A percentile compares a stretch with the other conserved stretches of the same genome.
These are phyloP conservation scores for Eretmochelys imbricata DNA, from an alignment of 2,113 vertebrate species.

Conservation along the genomic window DNA sequence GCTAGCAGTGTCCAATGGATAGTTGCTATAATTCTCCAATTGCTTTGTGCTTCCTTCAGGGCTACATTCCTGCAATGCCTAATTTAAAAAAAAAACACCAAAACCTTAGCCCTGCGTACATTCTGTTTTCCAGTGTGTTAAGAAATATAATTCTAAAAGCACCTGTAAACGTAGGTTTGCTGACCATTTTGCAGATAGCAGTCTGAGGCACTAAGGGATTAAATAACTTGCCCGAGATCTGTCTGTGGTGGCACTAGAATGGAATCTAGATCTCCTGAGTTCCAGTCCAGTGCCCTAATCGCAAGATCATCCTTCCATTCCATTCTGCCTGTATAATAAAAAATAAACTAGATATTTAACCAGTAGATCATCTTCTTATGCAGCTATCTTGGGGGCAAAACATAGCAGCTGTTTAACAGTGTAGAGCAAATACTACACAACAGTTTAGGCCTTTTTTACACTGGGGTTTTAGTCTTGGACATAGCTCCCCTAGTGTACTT, in stretches of 20 bases:
- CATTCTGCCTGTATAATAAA: accelerated
- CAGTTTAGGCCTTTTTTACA: background rate
- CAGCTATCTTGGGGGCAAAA: background rate
- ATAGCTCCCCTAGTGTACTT: background rate
- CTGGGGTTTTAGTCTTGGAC: background rate
- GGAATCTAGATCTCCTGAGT: background rate
- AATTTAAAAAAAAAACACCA: background rate
- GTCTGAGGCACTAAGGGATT: background rate
- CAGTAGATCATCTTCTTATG: background rate
- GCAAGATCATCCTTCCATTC: background rate
- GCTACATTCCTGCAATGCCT: background rate
- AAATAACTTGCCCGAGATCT: background rate
- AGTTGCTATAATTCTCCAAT: background rate
- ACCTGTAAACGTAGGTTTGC: too few species aligned
- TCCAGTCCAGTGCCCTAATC: background rate
- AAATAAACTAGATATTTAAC: background rate
- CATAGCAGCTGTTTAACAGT: background rate
- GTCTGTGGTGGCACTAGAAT: background rate
- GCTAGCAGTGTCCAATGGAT: background rate
- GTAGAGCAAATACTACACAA: background rate
- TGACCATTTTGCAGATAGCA: too few species aligned
- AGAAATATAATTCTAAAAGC: background rate
- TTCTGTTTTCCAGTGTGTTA: too few species aligned
- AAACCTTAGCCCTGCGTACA: background rate
- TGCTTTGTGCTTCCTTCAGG: background rate